Conservation (phyloP, 2,797 vertebrate species). For the Acipenser ruthenus region DNA sequence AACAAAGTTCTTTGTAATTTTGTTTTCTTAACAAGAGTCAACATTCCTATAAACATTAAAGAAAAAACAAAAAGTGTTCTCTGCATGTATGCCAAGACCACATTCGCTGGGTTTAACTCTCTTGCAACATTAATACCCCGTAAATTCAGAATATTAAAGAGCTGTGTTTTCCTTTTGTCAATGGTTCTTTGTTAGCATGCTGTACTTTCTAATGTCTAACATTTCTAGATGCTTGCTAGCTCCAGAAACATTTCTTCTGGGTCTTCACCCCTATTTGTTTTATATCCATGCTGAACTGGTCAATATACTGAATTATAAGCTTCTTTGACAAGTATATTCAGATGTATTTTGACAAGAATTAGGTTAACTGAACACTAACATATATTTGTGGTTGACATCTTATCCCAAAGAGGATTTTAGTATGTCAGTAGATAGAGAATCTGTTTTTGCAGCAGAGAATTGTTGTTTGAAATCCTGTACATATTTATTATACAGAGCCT, state of each 20-base stretch:
- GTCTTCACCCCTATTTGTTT: slow-evolving; percentile 7
- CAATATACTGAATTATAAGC: background rate
- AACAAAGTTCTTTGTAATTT: too few relatives aligned
- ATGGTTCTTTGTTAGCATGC: slow-evolving; percentile 5
- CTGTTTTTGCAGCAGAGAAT: too few relatives aligned
- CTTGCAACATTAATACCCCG: slow-evolving; percentile 10
- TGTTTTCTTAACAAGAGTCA: slow-evolving; percentile 22
- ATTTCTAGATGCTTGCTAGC: background rate
- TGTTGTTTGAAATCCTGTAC: background rate
- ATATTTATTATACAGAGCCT: too few relatives aligned
- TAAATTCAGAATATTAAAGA: slow-evolving; percentile 11
- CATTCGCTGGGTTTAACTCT: slow-evolving; percentile 14
- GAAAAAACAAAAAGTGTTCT: slow-evolving; percentile 14
- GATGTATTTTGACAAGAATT: slow-evolving; percentile 6
- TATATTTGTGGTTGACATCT: too few relatives aligned
- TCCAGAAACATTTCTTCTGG: background rate
- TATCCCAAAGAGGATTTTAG: too few relatives aligned
- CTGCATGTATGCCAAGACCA: slow-evolving; percentile 14
- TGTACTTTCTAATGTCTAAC: background rate
- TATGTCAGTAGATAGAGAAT: too few relatives aligned
- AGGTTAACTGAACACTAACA: background rate
- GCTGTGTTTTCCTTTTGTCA: slow-evolving; percentile 7
- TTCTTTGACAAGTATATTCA: slow-evolving; percentile 1
- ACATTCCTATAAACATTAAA: slow-evolving; percentile 24
- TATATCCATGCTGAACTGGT: background rate